Evolutionary conservation across 2,888 invertebrate species (phyloP).

Genomic region (Melikaiella ostensackeni): DNA sequence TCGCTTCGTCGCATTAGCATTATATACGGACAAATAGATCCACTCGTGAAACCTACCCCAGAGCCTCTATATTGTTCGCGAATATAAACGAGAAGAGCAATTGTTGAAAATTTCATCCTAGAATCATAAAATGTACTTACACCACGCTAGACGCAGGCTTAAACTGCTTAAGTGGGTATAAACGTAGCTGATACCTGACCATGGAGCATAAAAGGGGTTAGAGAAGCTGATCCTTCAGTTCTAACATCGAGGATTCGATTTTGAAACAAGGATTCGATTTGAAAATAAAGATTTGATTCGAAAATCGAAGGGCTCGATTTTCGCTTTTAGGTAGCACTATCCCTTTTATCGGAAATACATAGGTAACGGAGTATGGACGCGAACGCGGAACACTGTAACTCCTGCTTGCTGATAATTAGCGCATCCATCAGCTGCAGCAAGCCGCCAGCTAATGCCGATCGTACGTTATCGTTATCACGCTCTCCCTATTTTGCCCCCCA

Average conservation of each 20-base stretch:
- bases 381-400: constrained; percentile 74
- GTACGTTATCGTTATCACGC: constrained; percentile 78
- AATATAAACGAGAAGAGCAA: not conserved
- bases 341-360: constrained; percentile 64
- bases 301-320: constrained; percentile 26
- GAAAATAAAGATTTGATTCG: not conserved
- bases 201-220: too few relatives aligned
- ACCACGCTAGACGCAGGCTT: too few relatives aligned
- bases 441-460: constrained; percentile 77
- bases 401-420: constrained; percentile 78
- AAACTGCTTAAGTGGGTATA: too few relatives aligned
- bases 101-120: constrained; percentile 22
- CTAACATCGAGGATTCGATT: too few relatives aligned
- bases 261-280: not conserved
- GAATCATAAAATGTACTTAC: too few relatives aligned
- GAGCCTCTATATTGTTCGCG: not conserved
- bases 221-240: too few relatives aligned
- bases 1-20: constrained; percentile 38
- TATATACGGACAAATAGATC: constrained; percentile 35
- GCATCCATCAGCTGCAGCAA: constrained; percentile 77
- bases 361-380: constrained; percentile 63
- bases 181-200: too few relatives aligned
- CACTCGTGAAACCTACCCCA: not conserved
- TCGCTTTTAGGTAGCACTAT: constrained; percentile 39
- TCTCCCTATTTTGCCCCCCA: constrained; percentile 73